Evolutionary conservation across 2,888 invertebrate genomes (phyloP), one percentile per base, ranked within the genome.

Genomic region (Drosophila parthenogenetica): DNA sequence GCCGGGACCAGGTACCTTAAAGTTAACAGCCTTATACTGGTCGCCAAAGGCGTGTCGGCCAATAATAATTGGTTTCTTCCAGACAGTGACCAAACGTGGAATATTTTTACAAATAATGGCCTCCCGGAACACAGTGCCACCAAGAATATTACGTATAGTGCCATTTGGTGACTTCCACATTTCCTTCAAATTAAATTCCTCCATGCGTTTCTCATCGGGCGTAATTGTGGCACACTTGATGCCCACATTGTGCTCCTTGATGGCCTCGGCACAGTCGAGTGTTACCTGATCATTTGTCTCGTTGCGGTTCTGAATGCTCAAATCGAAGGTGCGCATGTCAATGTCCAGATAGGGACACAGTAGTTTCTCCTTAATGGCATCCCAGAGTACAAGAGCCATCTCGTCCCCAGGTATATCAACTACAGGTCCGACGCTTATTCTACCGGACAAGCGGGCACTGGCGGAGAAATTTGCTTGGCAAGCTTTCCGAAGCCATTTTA

Each of bases 211-310:
- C 92, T 99, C 99, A 92, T 99, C 99, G 2, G 99, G 99, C 0
- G 99, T 99, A 77, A 99, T 99, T 2, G 99, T 97, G 22, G 99
- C 99, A 93, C 99, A 99, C 93, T 99, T 99, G 79, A 99, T 97
- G 42, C 99, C 99, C 53, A 99, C 99, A 93, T 98, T 98, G 93
- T 98, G 99, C 91, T 98, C 97, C 92, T 98, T 96, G 61, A 99
- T 95, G 13, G 99, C 99, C 92, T 98, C 96, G 8, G 99, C 99
- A 92, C 98, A 98, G 81, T 99, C 99, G 74, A 98, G 93, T 0
- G 99, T 99, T 2, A 99, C 98, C 93, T 98, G 95, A 91, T 99
- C 99, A 67, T 97, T 94, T 53, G 99, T 99, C 82, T 95, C 94
- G 91, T 99, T 99, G 69, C 99, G 94, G 92, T 98, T 94, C 93